A percentile compares a stretch with the other conserved stretches of the same genome.
Evolutionary conservation across 2,888 invertebrate genomes (phyloP).

Genomic region (Drosophila aldrichi): DNA sequence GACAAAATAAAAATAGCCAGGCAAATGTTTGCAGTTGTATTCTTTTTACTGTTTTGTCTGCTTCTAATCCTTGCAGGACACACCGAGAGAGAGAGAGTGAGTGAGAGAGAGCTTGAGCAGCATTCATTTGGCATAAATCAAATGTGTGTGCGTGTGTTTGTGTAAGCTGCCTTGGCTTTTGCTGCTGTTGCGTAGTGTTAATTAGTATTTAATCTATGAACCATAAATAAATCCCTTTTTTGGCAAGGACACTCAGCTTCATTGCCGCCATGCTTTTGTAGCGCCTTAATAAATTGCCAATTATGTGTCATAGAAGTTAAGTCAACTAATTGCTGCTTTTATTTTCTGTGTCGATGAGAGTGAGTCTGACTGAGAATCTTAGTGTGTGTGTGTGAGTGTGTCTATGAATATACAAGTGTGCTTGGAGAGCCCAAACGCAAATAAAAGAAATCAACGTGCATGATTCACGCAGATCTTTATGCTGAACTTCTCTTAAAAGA

Average conservation of each 20-base stretch:
- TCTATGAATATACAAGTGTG: not conserved
- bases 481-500: too few species aligned
- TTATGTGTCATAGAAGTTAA: constrained; percentile 71
- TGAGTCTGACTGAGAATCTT: constrained; percentile 1
- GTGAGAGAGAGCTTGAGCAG: constrained; percentile 14
- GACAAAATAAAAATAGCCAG: constrained; percentile 39
- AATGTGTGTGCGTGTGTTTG: constrained; percentile 50
- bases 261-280: constrained; percentile 46
- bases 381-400: not conserved
- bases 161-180: constrained; percentile 38
- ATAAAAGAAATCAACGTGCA: not conserved
- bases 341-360: constrained; percentile 19
- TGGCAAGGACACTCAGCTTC: constrained; percentile 74
- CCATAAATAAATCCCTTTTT: constrained; percentile 77
- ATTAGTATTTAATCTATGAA: constrained; percentile 83
- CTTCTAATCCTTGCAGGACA: constrained; percentile 69
- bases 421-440: constrained; percentile 1
- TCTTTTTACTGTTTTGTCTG: constrained; percentile 40
- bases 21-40: constrained; percentile 64
- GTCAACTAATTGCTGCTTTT: constrained; percentile 74
- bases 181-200: constrained; percentile 69
- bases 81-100: constrained; percentile 9
- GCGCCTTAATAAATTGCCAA: constrained; percentile 69
- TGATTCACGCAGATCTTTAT: not conserved
- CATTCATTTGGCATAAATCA: constrained; percentile 75